Conservation (phyloP, 2,888 invertebrate genomes). For the Rhimphoctona megacephalus region DNA sequence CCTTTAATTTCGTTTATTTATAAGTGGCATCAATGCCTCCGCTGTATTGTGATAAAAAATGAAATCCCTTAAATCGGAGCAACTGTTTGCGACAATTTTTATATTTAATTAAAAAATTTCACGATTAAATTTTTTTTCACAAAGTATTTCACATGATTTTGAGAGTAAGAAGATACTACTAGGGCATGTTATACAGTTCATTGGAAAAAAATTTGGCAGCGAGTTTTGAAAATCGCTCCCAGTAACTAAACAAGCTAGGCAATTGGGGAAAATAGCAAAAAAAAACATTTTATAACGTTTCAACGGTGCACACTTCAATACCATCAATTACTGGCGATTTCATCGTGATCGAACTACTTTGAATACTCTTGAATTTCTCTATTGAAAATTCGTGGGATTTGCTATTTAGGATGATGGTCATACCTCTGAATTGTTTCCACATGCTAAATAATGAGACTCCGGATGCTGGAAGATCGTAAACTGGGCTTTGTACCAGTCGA, state of each 20-base stretch:
- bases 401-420: neutral
- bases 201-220: no score
- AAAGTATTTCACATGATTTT: neutral
- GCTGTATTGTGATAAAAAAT: neutral
- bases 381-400: neutral
- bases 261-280: neutral
- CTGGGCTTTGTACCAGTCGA: conserved; percentile 50
- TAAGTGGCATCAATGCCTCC: neutral
- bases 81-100: neutral
- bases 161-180: no score
- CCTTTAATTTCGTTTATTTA: neutral
- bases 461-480: conserved; percentile 40
- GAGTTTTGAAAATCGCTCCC: neutral
- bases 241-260: neutral
- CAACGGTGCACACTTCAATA: no score
- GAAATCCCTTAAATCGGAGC: neutral
- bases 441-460: conserved; percentile 42
- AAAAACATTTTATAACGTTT: no score
- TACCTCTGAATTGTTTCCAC: conserved; percentile 9
- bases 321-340: neutral
- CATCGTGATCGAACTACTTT: neutral
- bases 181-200: no score
- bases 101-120: no score
- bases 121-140: neutral
- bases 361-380: neutral